Base-by-base conservation (phyloP, 2,888 invertebrate species). In the Tineola bisselliella region DNA sequence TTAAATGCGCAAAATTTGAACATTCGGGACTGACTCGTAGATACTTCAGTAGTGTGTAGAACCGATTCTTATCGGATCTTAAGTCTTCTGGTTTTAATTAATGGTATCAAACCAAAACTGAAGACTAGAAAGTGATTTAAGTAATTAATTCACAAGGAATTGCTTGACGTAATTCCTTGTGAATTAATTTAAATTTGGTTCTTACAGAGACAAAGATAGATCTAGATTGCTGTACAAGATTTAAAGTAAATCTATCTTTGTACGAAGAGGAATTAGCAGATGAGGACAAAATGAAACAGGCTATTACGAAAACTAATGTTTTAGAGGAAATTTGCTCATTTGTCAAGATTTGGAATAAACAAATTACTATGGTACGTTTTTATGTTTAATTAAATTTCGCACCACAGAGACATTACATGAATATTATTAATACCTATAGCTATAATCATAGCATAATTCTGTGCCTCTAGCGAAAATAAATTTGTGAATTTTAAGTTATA, bases 301-400 rank as follows among this genome's bases (percentile, higher is more conserved):
- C 89, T 15, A 84, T 91, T 1, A 89, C 88, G 18, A 89, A 91
- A 68, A 88, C 89, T 0, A 81, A 88, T 33, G 88, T 91, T 18
- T 86, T 93, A 8, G 79, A 87, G 64, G 83, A 88, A 69, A 89
- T 92, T 0, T 93, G 94, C 70, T 75, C 84, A 4, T 89, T 79
- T 66, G 91, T 93, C 3, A 87, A 89, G 62, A 82, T 88, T 63
- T 94, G 94, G 94, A 86, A 90, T 63, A 91, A 89, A 67, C 89
- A 90, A 70, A 92, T 94, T 66, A 91, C 93, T 73, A 89, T 89
- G 78, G 93, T 93, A 25, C 6, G 8, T 8, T 11, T 5, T 52
- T 52, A 18, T 15, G 18, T 13, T 8, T 8, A 6, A 6, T 38
- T 10, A 6, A 6, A 4, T 38, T 38, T 10, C 38, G 10, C 10